Base-by-base conservation (phyloP, 2,113 vertebrate genomes). In the Hemiscyllium ocellatum region DNA sequence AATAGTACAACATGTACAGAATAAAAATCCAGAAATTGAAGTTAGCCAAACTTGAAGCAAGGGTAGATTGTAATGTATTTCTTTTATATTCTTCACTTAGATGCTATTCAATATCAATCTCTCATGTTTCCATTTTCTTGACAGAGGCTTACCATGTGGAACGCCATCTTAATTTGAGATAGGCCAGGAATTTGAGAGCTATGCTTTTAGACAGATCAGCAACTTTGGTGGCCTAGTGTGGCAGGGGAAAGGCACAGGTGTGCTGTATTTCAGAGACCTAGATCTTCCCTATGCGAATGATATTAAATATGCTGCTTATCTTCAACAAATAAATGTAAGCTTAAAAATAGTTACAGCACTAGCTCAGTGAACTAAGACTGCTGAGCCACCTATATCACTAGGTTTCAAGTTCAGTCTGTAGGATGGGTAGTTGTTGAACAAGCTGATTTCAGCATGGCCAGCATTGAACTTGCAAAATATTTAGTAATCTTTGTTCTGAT, bases 231-330 rank as follows among this genome's bases (percentile, higher is more conserved):
- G 87, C 7, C 12, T 20, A 17, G 52, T 90, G 12, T 90, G n/a
- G 37, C 37, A 47, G 37, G 19, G n/a, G 37, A 37, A 17, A 47
- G 19, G 80, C 56, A 61, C 56, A 76, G 70, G 24, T 26, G 29
- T 20, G 29, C 72, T 61, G 56, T 29, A 22, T 83, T 4, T 91
- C 87, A 91, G 56, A 91, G 52, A 19, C 87, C 4, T 4, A 91
- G 52, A 15, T 22, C 87, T 65, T 65, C 65, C 15, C 56, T 17
- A 29, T 29, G n/a, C 65, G 33, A 33, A 65, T 65, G 56, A 56
- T n/a, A n/a, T 91, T 91, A 91, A 65, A n/a, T 91, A 61, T n/a
- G 65, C 56, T 91, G 87, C 29, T 65, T 91, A 91, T 65, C 29
- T 61, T 61, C 29, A 91, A 61, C 12, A 91, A 65, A 61, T 65